Conservation (phyloP, 2,797 vertebrate genomes). For the Acrocephalus scirpaceus region DNA sequence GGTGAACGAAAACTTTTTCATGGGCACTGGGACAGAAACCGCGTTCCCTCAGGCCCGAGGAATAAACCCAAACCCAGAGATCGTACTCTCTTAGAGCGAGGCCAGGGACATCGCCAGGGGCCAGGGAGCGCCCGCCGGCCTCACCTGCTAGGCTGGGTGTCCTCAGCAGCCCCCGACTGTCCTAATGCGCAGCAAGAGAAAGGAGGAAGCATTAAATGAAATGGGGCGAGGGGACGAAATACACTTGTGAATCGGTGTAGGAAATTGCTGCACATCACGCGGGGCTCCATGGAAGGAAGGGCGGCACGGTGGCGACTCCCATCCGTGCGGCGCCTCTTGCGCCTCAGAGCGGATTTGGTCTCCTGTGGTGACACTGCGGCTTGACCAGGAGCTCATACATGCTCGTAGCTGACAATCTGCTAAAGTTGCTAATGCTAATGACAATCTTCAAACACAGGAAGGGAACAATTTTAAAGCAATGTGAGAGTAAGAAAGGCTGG, state of each 20-base stretch:
- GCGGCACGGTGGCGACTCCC: rapidly evolving
- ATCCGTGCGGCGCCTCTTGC: rapidly evolving
- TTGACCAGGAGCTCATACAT: background rate
- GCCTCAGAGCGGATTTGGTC: rapidly evolving
- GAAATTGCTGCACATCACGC: no score
- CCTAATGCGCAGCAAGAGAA: no score
- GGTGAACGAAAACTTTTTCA: rapidly evolving
- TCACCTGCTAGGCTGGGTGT: rapidly evolving
- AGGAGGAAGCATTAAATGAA: background rate
- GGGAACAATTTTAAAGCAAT: background rate
- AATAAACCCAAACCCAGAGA: background rate
- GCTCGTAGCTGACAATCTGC: background rate
- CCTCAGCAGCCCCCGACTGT: no score
- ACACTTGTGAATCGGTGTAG: no score
- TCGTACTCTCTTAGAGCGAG: no score
- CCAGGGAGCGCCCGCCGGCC: rapidly evolving
- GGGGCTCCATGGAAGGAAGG: rapidly evolving
- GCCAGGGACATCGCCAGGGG: no score
- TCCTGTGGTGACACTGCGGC: rapidly evolving
- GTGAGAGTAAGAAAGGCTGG: background rate
- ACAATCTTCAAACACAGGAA: background rate
- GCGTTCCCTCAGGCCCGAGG: background rate
- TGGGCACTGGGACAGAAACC: rapidly evolving
- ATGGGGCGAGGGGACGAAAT: rapidly evolving
- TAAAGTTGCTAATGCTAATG: background rate